Evolutionary conservation across 2,797 vertebrate species (phyloP), one percentile per base, ranked within the genome.

Genomic region (Coilia nasus): DNA sequence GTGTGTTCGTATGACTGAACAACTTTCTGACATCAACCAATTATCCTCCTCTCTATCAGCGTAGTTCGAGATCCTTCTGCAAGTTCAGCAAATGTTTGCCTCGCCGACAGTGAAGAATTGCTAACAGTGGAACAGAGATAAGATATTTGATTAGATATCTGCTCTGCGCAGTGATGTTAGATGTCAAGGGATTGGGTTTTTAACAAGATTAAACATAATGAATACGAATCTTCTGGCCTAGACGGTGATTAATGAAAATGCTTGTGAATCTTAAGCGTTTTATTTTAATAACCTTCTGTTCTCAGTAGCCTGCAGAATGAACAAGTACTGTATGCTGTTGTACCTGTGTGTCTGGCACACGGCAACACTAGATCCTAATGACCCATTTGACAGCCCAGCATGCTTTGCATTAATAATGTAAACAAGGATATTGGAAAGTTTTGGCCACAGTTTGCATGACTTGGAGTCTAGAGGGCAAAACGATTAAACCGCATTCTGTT

Each of bases 271-370:
- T 84, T 83, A 87, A 87, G 78, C 31, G 44, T 88, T 78, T 83
- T 88, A 84, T 88, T 90, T 85, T 86, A 88, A 90, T 88, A 88
- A 88, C 84, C 86, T 86, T 82, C 41, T 71, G 83, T 41, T 71
- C 59, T 25, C 41, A 47, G 82, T 64, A 75, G 87, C 57, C 83
- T 64, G 19, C 14, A 31, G 19, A 64, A 81, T 57, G 54, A 35
- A 83, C 81, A 71, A 83, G 87, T 54, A 14, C 9, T 1, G 3
- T 86, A 83, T 88, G 86, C 81, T 83, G 67, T 83, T 59, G 78
- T 86, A 15, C 35, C 71, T 78, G 31, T 78, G 44, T 78, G 31
- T 78, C 41, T 41, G 23, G 71, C 17, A 11, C 60, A 64, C n/a
- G n/a, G 47, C 80, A 81, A 59, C 81, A 44, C 44, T 57, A 14